These are phyloP conservation scores for Spermophilus dauricus DNA, from an alignment of 2,113 vertebrate genomes.

Conservation along the genomic window DNA sequence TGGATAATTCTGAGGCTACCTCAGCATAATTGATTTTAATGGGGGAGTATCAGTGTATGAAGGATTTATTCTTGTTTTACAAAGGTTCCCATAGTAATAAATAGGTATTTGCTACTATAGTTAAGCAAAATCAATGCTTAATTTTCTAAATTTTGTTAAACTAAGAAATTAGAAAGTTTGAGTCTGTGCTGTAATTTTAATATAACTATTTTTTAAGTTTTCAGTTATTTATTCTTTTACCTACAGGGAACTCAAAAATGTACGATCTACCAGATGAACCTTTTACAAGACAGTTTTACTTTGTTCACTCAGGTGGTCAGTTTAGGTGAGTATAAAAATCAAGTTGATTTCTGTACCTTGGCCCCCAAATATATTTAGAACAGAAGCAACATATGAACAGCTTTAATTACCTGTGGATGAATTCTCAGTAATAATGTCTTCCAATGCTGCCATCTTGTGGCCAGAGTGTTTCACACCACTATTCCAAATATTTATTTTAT, in stretches of 20 bases:
- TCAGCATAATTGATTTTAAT: neutral
- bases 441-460: slow-evolving; percentile 80
- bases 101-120: neutral
- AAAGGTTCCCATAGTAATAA: neutral
- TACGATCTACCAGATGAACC: slow-evolving; percentile 87
- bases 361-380: neutral
- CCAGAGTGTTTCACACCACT: neutral
- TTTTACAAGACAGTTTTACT: slow-evolving; percentile 88
- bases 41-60: neutral
- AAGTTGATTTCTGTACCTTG: neutral
- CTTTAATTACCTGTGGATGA: neutral
- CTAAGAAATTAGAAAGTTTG: neutral
- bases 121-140: slow-evolving; percentile 9
- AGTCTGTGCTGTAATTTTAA: neutral
- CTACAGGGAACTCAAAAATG: slow-evolving; percentile 85
- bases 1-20: neutral
- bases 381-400: neutral
- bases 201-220: neutral
- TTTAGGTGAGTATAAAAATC: slow-evolving; percentile 87
- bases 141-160: slow-evolving; percentile 31
- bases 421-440: neutral
- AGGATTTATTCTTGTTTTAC: neutral
- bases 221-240: slow-evolving; percentile 73
- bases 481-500: neutral
- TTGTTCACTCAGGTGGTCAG: slow-evolving; percentile 88